Conservation (phyloP, 2,888 invertebrate genomes). For the Odontocolon sp. region DNA sequence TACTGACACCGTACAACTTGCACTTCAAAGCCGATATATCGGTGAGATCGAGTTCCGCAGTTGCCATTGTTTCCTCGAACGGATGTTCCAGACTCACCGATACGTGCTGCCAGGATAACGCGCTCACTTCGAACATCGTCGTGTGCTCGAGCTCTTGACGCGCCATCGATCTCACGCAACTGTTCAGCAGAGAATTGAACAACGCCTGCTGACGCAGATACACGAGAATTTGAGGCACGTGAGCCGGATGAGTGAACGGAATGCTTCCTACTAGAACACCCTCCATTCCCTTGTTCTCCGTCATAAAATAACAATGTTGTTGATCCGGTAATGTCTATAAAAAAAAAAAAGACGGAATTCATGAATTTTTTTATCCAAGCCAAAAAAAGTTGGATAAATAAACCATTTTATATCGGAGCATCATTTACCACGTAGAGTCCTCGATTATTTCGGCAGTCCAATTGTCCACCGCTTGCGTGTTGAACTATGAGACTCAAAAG, state of each 20-base stretch:
- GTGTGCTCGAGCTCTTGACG: constrained; percentile 89
- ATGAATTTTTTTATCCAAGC: too few relatives aligned
- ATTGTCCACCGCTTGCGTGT: constrained; percentile 88
- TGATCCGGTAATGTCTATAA: constrained; percentile 94
- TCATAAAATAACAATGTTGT: constrained; percentile 96
- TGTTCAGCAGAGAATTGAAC: constrained; percentile 93
- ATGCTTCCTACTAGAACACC: constrained; percentile 90
- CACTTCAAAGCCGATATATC: constrained; percentile 92
- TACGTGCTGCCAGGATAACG: constrained; percentile 94
- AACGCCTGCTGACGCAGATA: constrained; percentile 94
- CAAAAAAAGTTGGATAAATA: neutral
- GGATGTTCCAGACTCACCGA: constrained; percentile 96
- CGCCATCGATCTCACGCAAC: constrained; percentile 92
- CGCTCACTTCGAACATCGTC: constrained; percentile 96
- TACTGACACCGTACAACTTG: constrained; percentile 84
- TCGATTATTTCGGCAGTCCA: constrained; percentile 87
- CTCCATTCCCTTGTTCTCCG: constrained; percentile 89
- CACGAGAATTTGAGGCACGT: constrained; percentile 93
- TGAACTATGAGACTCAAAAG: constrained; percentile 90
- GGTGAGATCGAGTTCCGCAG: constrained; percentile 92
- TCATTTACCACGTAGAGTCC: constrained; percentile 92
- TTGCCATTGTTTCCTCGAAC: constrained; percentile 94
- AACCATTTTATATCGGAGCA: neutral
- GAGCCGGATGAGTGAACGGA: constrained; percentile 96
- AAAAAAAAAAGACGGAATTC: too few relatives aligned